A percentile compares a stretch with the other conserved stretches of the same genome.
Conservation (phyloP, 2,888 invertebrate species). For the Sarcophaga variegata region DNA sequence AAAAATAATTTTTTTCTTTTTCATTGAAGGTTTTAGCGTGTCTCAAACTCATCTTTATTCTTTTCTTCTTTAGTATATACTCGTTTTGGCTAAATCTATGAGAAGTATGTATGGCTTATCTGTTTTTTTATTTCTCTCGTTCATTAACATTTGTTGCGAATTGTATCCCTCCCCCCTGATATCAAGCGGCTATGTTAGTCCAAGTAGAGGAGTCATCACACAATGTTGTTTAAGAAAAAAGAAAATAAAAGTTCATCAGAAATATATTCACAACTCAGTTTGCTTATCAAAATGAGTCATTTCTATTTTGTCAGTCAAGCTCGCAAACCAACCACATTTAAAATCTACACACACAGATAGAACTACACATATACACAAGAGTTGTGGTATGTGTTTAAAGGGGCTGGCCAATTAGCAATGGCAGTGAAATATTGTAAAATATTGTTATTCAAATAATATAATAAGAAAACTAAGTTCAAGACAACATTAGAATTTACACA, state of each 20-base stretch:
- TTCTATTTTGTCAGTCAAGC: constrained; percentile 37
- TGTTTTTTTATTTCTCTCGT: constrained; percentile 9
- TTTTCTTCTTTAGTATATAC: not conserved
- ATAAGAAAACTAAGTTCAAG: no score
- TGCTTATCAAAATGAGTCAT: constrained; percentile 59
- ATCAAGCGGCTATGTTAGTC: not conserved
- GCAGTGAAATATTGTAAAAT: not conserved
- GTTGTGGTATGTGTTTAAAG: constrained; percentile 3
- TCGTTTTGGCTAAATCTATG: constrained; percentile 10
- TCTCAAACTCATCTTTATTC: not conserved
- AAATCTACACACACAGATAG: not conserved
- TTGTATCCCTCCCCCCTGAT: not conserved
- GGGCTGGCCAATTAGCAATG: constrained; percentile 21
- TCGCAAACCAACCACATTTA: constrained; percentile 5
- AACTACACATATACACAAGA: not conserved
- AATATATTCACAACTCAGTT: constrained; percentile 31
- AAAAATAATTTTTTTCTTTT: not conserved
- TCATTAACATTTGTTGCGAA: constrained; percentile 25
- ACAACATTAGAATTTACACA: no score
- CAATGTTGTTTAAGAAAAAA: constrained; percentile 21
- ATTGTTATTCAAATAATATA: not conserved
- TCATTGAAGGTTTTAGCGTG: constrained; percentile 13
- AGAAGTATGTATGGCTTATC: not conserved
- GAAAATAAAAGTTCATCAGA: not conserved
- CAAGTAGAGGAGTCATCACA: constrained; percentile 25